A percentile compares a stretch with the other conserved stretches of the same genome.
These are phyloP conservation scores for Emmelina monodactyla DNA, from an alignment of 2,888 invertebrate genomes.

Conservation along the genomic window DNA sequence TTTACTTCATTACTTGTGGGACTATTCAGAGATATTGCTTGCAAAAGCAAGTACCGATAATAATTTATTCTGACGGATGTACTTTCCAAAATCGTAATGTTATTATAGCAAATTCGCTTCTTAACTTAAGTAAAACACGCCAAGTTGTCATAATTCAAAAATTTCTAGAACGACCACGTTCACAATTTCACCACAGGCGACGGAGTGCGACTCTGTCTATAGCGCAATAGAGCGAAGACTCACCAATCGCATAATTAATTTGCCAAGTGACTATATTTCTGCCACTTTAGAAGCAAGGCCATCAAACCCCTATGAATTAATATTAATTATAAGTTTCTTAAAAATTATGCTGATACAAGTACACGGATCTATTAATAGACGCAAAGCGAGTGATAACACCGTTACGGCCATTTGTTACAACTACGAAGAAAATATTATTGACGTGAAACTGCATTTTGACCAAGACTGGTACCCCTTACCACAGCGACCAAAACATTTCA, in stretches of 20 bases:
- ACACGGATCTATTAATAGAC: slow-evolving; percentile 11
- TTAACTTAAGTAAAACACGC: slow-evolving; percentile 7
- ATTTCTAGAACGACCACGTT: slow-evolving; percentile 10
- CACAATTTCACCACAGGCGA: slow-evolving; percentile 4
- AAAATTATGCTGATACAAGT: slow-evolving; percentile 8
- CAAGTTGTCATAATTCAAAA: slow-evolving; percentile 4
- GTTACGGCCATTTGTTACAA: slow-evolving; percentile 2
- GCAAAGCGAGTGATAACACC: slow-evolving; percentile 10
- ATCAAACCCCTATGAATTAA: slow-evolving; percentile 10
- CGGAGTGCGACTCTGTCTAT: slow-evolving; percentile 16
- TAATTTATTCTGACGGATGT: slow-evolving; percentile 18
- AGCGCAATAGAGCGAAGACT: slow-evolving; percentile 12
- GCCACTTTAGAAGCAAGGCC: slow-evolving; percentile 10
- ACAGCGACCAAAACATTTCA: slow-evolving; percentile 5
- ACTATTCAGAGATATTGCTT: slow-evolving; percentile 9
- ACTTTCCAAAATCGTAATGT: slow-evolving; percentile 17
- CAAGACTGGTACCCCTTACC: slow-evolving; percentile 4
- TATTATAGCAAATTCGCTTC: slow-evolving; percentile 11
- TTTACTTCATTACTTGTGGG: slow-evolving; percentile 12
- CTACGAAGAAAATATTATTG: not conserved
- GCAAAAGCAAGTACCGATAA: slow-evolving; percentile 4
- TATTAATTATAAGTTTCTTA: slow-evolving; percentile 11
- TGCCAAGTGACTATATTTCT: slow-evolving; percentile 20
- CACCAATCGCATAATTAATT: slow-evolving; percentile 15
- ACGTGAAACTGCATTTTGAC: slow-evolving; percentile 2